Percentiles rank a stretch among this genome's conserved stretches.
Conservation (phyloP, 1,140 invertebrate genomes). For the Chironomus tepperi region DNA sequence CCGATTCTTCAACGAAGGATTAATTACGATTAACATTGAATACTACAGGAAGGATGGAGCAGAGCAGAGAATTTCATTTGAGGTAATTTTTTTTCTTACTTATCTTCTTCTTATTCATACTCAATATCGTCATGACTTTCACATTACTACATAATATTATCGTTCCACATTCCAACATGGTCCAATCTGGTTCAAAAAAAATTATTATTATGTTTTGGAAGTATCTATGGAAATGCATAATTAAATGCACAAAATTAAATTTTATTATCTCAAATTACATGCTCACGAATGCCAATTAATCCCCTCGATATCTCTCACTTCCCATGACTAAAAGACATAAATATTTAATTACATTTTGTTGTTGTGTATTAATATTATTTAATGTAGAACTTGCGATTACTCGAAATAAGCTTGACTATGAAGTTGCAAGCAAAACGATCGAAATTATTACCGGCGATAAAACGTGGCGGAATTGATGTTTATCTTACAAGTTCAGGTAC, state of each 20-base stretch:
- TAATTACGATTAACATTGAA: slow-evolving; percentile 70
- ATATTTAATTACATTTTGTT: no score
- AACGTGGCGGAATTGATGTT: slow-evolving; percentile 73
- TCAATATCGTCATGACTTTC: no score
- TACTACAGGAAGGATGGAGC: slow-evolving; percentile 66
- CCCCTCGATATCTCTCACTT: no score
- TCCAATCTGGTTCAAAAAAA: neutral
- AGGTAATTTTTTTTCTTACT: slow-evolving; percentile 48
- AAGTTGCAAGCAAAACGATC: slow-evolving; percentile 62
- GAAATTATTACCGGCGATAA: slow-evolving; percentile 73
- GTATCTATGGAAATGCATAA: no score
- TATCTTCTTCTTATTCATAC: neutral
- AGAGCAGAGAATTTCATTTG: slow-evolving; percentile 57
- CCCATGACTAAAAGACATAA: neutral
- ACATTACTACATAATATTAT: no score
- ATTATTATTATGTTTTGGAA: neutral
- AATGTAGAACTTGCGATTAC: slow-evolving; percentile 47
- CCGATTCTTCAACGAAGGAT: slow-evolving; percentile 59
- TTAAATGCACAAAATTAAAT: neutral
- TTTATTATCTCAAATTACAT: slow-evolving; percentile 2
- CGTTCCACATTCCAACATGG: neutral
- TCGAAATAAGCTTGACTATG: slow-evolving; percentile 64
- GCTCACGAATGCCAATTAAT: neutral
- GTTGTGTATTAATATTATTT: neutral
- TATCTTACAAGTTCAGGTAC: slow-evolving; percentile 78